These are phyloP conservation scores for Nomada lathburiana DNA, from an alignment of 2,888 invertebrate genomes.

Conservation along the genomic window DNA sequence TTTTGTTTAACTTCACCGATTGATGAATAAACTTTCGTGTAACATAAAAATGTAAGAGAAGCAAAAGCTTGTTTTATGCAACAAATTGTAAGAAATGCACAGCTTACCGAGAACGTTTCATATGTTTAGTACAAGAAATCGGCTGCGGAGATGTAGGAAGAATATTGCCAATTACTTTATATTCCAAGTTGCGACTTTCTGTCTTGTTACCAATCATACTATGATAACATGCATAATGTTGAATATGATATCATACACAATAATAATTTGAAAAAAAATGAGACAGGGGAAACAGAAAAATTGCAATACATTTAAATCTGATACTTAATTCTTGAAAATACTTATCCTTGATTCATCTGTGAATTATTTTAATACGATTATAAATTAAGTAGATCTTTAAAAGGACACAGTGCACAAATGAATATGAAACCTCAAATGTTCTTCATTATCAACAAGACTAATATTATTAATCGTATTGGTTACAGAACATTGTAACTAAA, in stretches of 20 bases:
- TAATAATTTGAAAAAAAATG: slow-evolving; percentile 17
- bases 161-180: slow-evolving; percentile 83
- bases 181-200: slow-evolving; percentile 83
- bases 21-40: not conserved
- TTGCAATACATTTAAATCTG: not conserved
- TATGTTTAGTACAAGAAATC: slow-evolving; percentile 65
- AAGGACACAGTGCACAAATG: too few species aligned
- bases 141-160: slow-evolving; percentile 68
- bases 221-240: slow-evolving; percentile 76
- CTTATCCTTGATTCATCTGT: too few species aligned
- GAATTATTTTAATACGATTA: too few species aligned
- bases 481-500: too few species aligned
- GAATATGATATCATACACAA: slow-evolving; percentile 42
- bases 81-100: slow-evolving; percentile 15
- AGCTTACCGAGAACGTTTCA: slow-evolving; percentile 60
- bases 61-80: slow-evolving; percentile 17
- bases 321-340: not conserved
- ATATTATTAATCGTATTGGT: too few species aligned
- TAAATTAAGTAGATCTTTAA: too few species aligned
- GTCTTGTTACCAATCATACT: slow-evolving; percentile 83
- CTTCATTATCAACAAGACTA: too few species aligned
- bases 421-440: too few species aligned
- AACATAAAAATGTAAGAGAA: not conserved
- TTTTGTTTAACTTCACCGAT: not conserved
- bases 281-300: not conserved